A percentile compares a stretch with the other conserved stretches of the same genome.
Evolutionary conservation across 2,888 invertebrate genomes (phyloP).

Genomic region (Fragum sueziense): DNA sequence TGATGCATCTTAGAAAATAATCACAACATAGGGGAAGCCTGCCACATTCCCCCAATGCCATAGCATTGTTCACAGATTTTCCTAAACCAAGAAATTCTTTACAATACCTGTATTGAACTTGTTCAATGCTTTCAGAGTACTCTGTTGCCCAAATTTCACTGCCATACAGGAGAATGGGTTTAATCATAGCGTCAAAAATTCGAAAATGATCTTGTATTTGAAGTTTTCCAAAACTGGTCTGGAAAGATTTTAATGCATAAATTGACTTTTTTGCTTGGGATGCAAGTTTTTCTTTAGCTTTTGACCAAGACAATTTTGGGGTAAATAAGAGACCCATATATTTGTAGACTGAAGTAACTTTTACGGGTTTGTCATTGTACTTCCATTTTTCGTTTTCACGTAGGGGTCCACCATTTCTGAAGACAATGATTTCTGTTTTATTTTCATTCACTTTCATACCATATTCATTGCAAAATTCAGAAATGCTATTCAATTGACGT

Average conservation of each 20-base stretch:
- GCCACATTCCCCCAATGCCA: not conserved
- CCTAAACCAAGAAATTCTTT: not conserved
- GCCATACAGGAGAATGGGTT: conserved; percentile 11
- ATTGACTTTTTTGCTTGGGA: not conserved
- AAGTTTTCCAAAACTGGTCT: not conserved
- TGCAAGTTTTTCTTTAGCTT: not conserved
- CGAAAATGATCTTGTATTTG: not conserved
- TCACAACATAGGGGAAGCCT: not conserved
- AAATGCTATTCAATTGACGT: not conserved
- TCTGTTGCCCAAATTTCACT: conserved; percentile 13
- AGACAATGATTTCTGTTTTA: not conserved
- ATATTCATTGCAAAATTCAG: not conserved
- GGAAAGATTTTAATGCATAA: not conserved
- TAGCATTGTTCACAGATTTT: not conserved
- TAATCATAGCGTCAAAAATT: conserved; percentile 14
- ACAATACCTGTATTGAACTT: not conserved
- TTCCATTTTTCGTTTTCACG: conserved; percentile 8
- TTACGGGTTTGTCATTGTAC: not conserved
- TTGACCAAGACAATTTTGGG: not conserved
- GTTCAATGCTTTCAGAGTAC: not conserved
- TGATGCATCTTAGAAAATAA: not conserved
- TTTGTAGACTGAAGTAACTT: conserved; percentile 8
- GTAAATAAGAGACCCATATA: conserved; percentile 13
- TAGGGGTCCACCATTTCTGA: conserved; percentile 8
- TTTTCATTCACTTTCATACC: conserved; percentile 7